Percentiles rank a stretch among this genome's conserved stretches.
These are phyloP conservation scores for Microcebus jonahi DNA, from an alignment of 2,113 vertebrate genomes.

Conservation along the genomic window DNA sequence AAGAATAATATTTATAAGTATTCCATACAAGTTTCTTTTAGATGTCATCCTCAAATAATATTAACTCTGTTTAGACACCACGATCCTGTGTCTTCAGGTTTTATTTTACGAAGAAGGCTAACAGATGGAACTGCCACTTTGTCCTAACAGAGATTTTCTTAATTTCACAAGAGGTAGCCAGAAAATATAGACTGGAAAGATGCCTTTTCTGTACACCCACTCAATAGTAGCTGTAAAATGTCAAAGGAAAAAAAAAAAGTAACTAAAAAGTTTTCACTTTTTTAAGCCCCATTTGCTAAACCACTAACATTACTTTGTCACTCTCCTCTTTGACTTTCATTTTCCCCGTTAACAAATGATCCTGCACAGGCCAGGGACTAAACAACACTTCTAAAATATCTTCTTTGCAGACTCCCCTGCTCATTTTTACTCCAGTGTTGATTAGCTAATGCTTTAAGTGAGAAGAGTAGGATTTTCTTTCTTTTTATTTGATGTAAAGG, in stretches of 20 bases:
- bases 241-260: slow-evolving; percentile 6
- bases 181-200: slow-evolving; percentile 57
- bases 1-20: slow-evolving; percentile 44
- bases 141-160: slow-evolving; percentile 34
- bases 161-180: slow-evolving; percentile 56
- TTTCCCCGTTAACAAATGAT: background rate
- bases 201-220: slow-evolving; percentile 46
- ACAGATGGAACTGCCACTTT: slow-evolving; percentile 66
- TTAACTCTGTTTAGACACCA: background rate
- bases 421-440: background rate
- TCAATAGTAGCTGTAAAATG: slow-evolving; percentile 60
- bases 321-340: background rate
- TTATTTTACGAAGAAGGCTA: slow-evolving; percentile 29
- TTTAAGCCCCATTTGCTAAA: background rate
- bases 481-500: background rate
- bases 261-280: slow-evolving; percentile 10
- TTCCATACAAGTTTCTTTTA: background rate
- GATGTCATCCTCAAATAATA: background rate
- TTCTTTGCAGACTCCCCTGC: background rate
- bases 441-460: background rate
- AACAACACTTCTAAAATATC: background rate
- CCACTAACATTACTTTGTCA: background rate
- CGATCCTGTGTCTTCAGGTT: background rate
- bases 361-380: background rate
- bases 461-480: background rate